Evolutionary conservation across 2,888 invertebrate genomes (phyloP).

Genomic region (Brenthis hecate): DNA sequence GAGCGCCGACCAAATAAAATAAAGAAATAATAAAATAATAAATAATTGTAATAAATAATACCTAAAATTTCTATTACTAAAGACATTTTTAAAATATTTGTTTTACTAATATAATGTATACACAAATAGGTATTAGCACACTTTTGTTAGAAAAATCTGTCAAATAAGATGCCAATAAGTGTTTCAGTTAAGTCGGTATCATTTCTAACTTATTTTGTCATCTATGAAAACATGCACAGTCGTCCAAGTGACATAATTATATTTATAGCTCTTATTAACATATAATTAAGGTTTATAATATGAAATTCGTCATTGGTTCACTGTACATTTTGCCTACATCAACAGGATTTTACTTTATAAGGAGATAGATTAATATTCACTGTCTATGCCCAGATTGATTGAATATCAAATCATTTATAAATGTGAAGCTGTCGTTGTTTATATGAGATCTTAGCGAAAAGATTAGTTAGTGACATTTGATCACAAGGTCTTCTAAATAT

Average conservation of each 20-base stretch:
- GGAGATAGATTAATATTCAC: slow-evolving; percentile 25
- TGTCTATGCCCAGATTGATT: slow-evolving; percentile 17
- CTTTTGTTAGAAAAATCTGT: not conserved
- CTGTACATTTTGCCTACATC: slow-evolving; percentile 8
- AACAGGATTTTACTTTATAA: slow-evolving; percentile 18
- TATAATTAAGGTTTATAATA: not conserved
- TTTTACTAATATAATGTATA: too few species aligned
- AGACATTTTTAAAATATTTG: too few species aligned
- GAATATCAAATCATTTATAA: not conserved
- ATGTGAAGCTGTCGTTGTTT: too few species aligned
- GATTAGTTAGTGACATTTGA: too few species aligned
- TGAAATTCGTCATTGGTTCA: not conserved
- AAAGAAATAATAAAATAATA: too few species aligned
- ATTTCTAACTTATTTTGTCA: too few species aligned
- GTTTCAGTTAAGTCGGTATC: not conserved
- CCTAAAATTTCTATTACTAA: too few species aligned
- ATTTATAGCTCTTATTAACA: slow-evolving; percentile 16
- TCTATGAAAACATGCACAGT: not conserved
- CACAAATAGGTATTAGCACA: too few species aligned
- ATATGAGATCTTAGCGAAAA: too few species aligned
- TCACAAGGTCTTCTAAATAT: too few species aligned
- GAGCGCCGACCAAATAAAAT: too few species aligned
- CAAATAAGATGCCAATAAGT: not conserved
- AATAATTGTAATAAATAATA: too few species aligned
- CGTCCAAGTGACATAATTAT: not conserved